Evolutionary conservation across 2,113 vertebrate genomes (phyloP).

Genomic region (Ciconia boyciana): DNA sequence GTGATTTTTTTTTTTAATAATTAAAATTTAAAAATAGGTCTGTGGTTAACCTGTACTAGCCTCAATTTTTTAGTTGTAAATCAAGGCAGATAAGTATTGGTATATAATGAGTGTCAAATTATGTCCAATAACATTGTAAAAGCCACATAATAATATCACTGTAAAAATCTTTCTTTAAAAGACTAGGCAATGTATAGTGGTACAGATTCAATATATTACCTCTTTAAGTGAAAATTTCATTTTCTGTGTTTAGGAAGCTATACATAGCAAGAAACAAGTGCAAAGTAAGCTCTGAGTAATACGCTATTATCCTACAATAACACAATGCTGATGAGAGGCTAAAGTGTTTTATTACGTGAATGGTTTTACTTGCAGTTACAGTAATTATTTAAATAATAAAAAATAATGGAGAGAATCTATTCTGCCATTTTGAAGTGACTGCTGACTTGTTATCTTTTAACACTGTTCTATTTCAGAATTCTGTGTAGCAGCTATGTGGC

Average conservation of each 20-base stretch:
- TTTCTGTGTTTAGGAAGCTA: not conserved
- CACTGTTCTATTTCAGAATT: not conserved
- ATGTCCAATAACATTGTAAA: not conserved
- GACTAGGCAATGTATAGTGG: not conserved
- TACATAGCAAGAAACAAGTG: not conserved
- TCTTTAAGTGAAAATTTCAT: not conserved
- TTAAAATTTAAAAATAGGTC: not conserved
- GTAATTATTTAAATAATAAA: not conserved
- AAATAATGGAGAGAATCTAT: not conserved
- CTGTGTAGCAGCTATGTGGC: not conserved
- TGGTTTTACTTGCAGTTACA: not conserved
- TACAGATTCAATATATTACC: not conserved
- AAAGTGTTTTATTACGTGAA: not conserved
- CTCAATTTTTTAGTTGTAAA: not conserved
- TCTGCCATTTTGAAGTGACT: not conserved
- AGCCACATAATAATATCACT: not conserved
- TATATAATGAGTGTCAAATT: not conserved
- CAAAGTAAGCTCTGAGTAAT: not conserved
- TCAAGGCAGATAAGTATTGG: not conserved
- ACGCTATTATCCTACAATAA: not conserved
- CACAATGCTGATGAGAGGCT: not conserved
- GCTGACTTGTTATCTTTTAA: conserved; percentile 22
- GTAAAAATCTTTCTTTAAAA: not conserved
- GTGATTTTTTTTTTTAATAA: not conserved
- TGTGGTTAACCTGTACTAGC: not conserved